Evolutionary conservation across 1,140 invertebrate species (phyloP).

Genomic region (Aphis craccivora): DNA sequence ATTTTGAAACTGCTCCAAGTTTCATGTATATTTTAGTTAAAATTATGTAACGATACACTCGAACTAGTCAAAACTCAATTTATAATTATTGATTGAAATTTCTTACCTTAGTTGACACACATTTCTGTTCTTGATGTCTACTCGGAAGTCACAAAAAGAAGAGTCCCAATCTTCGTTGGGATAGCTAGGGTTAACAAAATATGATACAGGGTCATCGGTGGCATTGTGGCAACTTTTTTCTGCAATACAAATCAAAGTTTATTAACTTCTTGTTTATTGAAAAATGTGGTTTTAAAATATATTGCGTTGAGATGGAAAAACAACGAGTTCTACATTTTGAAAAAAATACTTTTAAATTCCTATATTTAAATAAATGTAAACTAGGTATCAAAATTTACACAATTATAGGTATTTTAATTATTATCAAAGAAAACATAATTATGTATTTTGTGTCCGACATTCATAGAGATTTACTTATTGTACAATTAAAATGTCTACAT

Average conservation of each 20-base stretch:
- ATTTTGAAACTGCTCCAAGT: not conserved
- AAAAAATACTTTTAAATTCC: not conserved
- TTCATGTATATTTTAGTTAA: not conserved
- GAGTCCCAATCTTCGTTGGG: slow-evolving; percentile 58
- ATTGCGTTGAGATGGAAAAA: not conserved
- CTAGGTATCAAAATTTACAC: not conserved
- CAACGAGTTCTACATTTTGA: not conserved
- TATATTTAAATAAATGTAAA: not conserved
- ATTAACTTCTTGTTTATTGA: not conserved
- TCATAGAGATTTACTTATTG: not conserved
- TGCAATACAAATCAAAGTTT: slow-evolving; percentile 38
- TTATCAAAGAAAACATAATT: not conserved
- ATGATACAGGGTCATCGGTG: slow-evolving; percentile 59
- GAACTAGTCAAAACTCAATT: not conserved
- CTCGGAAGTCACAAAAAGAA: slow-evolving; percentile 60
- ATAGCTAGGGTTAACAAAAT: slow-evolving; percentile 61
- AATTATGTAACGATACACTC: not conserved
- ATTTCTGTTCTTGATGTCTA: slow-evolving; percentile 60
- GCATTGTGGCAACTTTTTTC: slow-evolving; percentile 61
- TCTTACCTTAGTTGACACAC: slow-evolving; percentile 60
- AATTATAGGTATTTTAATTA: not conserved
- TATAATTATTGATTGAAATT: not conserved
- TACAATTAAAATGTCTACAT: not conserved
- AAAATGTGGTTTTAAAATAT: not conserved
- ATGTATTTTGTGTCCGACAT: not conserved